Conservation (phyloP, 1,140 invertebrate genomes). For the Paraescarpia echinospica region DNA sequence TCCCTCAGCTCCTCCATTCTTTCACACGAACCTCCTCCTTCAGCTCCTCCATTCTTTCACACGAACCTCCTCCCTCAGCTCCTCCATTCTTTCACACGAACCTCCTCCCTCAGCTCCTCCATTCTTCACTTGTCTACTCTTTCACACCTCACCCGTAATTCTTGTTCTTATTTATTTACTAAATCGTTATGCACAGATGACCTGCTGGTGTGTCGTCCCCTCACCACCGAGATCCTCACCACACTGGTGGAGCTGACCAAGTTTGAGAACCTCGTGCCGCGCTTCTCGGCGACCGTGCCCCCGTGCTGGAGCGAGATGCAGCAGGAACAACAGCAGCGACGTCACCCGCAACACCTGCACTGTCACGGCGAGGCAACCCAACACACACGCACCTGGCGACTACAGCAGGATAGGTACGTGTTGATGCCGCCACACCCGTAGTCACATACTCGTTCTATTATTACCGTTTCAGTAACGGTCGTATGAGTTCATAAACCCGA, state of each 20-base stretch:
- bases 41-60: no score
- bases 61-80: no score
- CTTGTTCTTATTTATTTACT: no score
- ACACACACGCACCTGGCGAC: constrained; percentile 79
- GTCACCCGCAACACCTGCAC: constrained; percentile 76
- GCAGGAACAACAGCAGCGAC: constrained; percentile 82
- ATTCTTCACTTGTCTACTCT: no score
- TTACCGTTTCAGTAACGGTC: no score
- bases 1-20: no score
- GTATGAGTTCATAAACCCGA: no score
- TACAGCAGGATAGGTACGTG: constrained; percentile 77
- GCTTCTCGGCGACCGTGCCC: constrained; percentile 83
- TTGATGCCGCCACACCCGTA: neutral
- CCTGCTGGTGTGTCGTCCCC: constrained; percentile 64
- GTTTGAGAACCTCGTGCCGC: constrained; percentile 65
- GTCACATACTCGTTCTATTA: no score
- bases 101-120: no score
- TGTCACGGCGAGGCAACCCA: constrained; percentile 73
- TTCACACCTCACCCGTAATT: no score
- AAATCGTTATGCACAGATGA: constrained; percentile 36
- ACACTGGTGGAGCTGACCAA: constrained; percentile 67
- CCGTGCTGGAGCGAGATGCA: constrained; percentile 90
- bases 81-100: no score
- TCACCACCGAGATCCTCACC: constrained; percentile 63
- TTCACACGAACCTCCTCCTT: no score